phyloP scores from a whole-genome alignment of 2,113 vertebrate species.

The Pholis gunnellus region DNA sequence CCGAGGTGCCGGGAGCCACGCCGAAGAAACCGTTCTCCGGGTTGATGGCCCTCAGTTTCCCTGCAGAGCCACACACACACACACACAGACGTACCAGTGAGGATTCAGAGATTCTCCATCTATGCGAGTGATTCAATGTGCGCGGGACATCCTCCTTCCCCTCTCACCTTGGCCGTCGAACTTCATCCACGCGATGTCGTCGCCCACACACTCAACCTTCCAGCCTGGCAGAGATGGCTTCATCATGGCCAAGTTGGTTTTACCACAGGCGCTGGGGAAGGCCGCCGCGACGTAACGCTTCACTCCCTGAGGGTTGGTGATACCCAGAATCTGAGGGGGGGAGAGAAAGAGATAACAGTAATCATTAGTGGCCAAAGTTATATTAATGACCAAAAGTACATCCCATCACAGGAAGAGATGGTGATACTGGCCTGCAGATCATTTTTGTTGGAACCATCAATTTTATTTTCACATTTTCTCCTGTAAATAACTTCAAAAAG shows the following conservation, averaged over 20 bases:
- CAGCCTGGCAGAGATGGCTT: conserved; percentile 92
- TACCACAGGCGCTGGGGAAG: conserved; percentile 97
- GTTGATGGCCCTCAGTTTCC: conserved; percentile 97
- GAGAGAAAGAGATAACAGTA: not conserved
- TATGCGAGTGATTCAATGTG: not conserved
- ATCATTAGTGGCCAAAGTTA: not conserved
- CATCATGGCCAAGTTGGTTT: conserved; percentile 99
- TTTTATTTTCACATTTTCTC: not conserved
- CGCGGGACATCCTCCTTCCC: not conserved
- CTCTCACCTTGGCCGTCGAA: conserved; percentile 93
- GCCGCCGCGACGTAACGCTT: conserved; percentile 97
- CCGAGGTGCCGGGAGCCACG: conserved; percentile 94
- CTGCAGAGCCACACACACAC: conserved; percentile 69
- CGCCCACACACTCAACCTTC: conserved; percentile 97
- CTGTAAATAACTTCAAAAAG: not conserved
- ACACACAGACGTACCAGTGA: not conserved
- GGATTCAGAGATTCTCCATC: not conserved
- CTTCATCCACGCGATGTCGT: conserved; percentile 99
- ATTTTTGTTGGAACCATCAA: not conserved
- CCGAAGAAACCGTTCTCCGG: conserved; percentile 99
- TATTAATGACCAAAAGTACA: not conserved
- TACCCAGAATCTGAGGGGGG: conserved; percentile 90
- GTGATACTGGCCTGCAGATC: not conserved
- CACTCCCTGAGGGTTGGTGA: conserved; percentile 93
- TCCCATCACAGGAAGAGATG: not conserved